Evolutionary conservation across 2,797 vertebrate species (phyloP).

Genomic region (Bradypus variegatus): DNA sequence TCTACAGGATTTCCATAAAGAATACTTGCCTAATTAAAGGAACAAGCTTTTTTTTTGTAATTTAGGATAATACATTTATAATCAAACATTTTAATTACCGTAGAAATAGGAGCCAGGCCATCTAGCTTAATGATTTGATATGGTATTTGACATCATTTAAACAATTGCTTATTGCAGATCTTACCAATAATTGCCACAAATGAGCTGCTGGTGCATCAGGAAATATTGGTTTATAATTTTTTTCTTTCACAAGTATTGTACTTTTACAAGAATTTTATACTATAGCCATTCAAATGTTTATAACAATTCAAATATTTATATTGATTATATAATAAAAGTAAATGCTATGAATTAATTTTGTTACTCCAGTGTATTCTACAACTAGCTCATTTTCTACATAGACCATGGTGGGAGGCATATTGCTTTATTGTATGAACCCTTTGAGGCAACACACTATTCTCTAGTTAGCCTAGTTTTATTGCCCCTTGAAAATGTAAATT

Average conservation of each 20-base stretch:
- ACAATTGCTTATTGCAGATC: not conserved
- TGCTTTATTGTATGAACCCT: not conserved
- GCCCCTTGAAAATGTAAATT: conserved; percentile 9
- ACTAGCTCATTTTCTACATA: not conserved
- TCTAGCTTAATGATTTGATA: not conserved
- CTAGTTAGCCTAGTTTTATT: conserved; percentile 1
- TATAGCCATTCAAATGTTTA: not conserved
- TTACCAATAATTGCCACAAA: not conserved
- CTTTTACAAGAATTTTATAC: not conserved
- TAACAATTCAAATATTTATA: not conserved
- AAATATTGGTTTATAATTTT: not conserved
- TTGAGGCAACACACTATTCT: not conserved
- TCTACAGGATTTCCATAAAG: not conserved
- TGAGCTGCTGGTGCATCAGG: not conserved
- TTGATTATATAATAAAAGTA: conserved; percentile 9
- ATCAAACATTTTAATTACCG: not conserved
- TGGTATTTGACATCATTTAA: not conserved
- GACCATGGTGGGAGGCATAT: not conserved
- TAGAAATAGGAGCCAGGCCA: not conserved
- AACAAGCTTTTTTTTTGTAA: not conserved
- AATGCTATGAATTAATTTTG: not conserved
- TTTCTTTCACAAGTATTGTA: conserved; percentile 13
- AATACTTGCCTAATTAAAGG: not conserved
- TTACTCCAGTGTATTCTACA: not conserved
- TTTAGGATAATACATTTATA: not conserved